Base-by-base conservation (phyloP, 2,113 vertebrate genomes). In the Malurus alboscapulatus region DNA sequence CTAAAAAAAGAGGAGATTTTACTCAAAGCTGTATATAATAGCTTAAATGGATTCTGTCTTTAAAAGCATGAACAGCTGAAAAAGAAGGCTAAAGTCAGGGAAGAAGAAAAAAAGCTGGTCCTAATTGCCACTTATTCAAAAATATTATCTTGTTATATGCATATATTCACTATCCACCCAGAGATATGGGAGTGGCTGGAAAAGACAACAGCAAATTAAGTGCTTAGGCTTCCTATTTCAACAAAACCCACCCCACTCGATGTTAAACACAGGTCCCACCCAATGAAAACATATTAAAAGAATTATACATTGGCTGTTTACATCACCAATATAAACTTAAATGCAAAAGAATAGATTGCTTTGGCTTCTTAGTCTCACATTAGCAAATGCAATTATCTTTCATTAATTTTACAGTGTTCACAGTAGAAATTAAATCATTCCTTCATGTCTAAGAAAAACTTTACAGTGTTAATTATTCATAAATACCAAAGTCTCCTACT, bases 371-470 rank as follows among this genome's bases (percentile, higher is more conserved):
- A 94, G 67, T 91, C 57, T 92, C 87, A 48, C 84, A 91, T 96
- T 90, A 95, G 83, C 65, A 92, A 92, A 92, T 10, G 57, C 84
- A 92, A 96, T 97, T 97, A 93, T 83, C 90, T 90, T 93, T 94
- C 84, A 95, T 94, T 96, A 97, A 96, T 97, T 94, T 93, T 97
- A 95, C 38, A 93, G 53, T 83, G 69, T 85, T 97, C 96, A 93
- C 87, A 86, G 66, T 50, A 83, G 91, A 96, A 96, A 97, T 96
- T 87, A 95, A 96, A 94, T 97, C 36, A 92, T 96, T 97, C 96
- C 82, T 95, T 85, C 76, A 78, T 27, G 71, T 81, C 93, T 88
- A 94, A 95, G 92, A 88, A 85, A 93, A 88, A 87, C 87, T 95
- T 96, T 96, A 93, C 84, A 32, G 19, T 91, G 75, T 84, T 94